Percentiles rank a stretch among this genome's conserved stretches.
phyloP scores from a whole-genome alignment of 2,113 vertebrate genomes.

The Podarcis muralis region DNA sequence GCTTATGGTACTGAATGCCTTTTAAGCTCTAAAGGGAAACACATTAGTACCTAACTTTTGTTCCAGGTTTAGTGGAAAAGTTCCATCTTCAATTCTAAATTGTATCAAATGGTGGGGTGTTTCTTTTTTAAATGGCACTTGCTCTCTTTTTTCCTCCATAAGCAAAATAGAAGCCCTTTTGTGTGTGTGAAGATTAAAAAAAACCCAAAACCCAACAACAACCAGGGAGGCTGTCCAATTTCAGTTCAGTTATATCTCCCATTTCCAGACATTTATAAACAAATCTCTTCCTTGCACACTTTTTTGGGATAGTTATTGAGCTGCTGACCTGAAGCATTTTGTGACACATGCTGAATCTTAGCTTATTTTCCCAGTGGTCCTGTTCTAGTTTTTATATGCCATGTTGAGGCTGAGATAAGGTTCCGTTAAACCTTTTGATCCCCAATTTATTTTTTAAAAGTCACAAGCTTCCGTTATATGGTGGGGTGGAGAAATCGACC shows the following conservation, averaged over 20 bases:
- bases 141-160: background rate
- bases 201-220: background rate
- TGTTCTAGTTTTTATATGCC: background rate
- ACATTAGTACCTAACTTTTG: background rate
- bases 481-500: background rate
- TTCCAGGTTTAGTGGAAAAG: background rate
- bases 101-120: rapidly evolving
- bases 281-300: slow-evolving; percentile 13
- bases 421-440: slow-evolving; percentile 24
- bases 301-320: background rate
- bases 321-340: slow-evolving; percentile 27
- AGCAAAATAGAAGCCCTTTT: slow-evolving; percentile 20
- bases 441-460: background rate
- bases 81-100: background rate
- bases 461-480: background rate
- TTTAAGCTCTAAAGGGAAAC: too few species aligned
- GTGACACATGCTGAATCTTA: slow-evolving; percentile 16
- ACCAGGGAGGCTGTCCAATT: background rate
- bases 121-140: background rate
- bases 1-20: too few species aligned
- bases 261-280: slow-evolving; percentile 32
- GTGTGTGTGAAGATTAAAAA: slow-evolving; percentile 32
- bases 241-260: slow-evolving; percentile 11
- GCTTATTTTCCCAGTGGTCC: slow-evolving; percentile 13
- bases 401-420: slow-evolving; percentile 33